Evolutionary conservation across 2,888 invertebrate species (phyloP).

Genomic region (Apodemia hepburni): DNA sequence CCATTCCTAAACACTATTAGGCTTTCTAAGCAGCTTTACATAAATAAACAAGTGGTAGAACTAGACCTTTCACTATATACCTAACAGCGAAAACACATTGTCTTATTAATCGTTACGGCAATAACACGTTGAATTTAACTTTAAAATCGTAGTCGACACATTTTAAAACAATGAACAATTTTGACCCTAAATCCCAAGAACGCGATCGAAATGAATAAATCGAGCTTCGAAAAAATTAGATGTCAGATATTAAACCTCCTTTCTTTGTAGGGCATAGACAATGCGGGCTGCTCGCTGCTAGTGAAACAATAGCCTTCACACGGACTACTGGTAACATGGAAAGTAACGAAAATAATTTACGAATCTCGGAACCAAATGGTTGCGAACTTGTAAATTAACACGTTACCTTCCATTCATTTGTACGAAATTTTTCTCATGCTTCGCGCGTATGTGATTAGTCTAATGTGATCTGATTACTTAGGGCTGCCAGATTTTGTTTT

Average conservation of each 20-base stretch:
- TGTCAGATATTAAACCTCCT: slow-evolving; percentile 56
- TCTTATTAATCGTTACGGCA: background rate
- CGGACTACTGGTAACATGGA: slow-evolving; percentile 50
- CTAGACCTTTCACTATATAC: slow-evolving; percentile 1
- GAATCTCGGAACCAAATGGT: slow-evolving; percentile 70
- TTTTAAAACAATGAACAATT: slow-evolving; percentile 55
- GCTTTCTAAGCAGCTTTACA: background rate
- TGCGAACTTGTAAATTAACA: slow-evolving; percentile 62
- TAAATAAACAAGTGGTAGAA: background rate
- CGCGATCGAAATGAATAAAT: slow-evolving; percentile 43
- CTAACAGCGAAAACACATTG: slow-evolving; percentile 4
- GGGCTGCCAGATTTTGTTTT: slow-evolving; percentile 24
- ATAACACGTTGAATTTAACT: slow-evolving; percentile 1
- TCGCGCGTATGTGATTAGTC: slow-evolving; percentile 61
- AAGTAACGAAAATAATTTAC: slow-evolving; percentile 77
- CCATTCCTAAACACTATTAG: background rate
- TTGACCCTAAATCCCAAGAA: slow-evolving; percentile 46
- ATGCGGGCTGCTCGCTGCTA: slow-evolving; percentile 37
- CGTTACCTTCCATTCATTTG: slow-evolving; percentile 67
- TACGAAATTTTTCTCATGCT: slow-evolving; percentile 59
- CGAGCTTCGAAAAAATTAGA: slow-evolving; percentile 43
- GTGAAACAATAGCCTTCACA: slow-evolving; percentile 67
- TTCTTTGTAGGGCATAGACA: slow-evolving; percentile 48
- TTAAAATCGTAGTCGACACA: slow-evolving; percentile 20
- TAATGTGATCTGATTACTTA: slow-evolving; percentile 58